Conservation (phyloP, 2,888 invertebrate species). For the Agonopterix heracliana region DNA sequence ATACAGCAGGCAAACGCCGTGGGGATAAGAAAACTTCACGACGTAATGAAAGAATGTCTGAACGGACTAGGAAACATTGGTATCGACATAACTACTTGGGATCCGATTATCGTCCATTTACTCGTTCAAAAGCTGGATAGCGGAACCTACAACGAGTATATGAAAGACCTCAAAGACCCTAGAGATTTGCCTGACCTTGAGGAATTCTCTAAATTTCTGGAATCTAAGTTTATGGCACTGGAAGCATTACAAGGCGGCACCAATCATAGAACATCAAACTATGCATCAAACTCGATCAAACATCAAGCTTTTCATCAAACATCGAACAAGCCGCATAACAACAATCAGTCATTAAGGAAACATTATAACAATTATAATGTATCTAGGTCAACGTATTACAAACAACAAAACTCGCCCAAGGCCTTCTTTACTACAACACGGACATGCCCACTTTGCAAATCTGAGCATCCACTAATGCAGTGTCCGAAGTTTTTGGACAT, state of each 20-base stretch:
- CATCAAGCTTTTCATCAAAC: not conserved
- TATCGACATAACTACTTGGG: constrained; percentile 12
- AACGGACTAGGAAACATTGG: constrained; percentile 13
- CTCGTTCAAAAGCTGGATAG: too few relatives aligned
- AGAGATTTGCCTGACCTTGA: constrained; percentile 7
- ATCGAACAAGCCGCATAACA: not conserved
- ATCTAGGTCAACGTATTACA: constrained; percentile 2
- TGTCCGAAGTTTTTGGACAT: not conserved
- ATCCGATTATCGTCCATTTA: constrained; percentile 15
- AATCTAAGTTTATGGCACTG: constrained; percentile 14
- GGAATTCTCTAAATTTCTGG: constrained; percentile 14
- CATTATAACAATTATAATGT: constrained; percentile 2
- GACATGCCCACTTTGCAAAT: not conserved
- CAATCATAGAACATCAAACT: not conserved
- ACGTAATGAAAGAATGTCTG: constrained; percentile 12
- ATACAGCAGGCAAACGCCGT: constrained; percentile 11
- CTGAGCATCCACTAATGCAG: not conserved
- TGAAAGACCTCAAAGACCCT: constrained; percentile 8
- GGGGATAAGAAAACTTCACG: constrained; percentile 13
- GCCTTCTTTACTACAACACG: not conserved
- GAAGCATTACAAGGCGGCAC: constrained; percentile 9
- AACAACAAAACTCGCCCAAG: constrained; percentile 1
- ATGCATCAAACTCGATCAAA: not conserved
- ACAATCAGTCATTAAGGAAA: not conserved
- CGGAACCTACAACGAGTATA: constrained; percentile 12